Percentiles rank a stretch among this genome's conserved stretches.
Conservation (phyloP, 2,888 invertebrate species). For the Agonopterix subpropinquella region DNA sequence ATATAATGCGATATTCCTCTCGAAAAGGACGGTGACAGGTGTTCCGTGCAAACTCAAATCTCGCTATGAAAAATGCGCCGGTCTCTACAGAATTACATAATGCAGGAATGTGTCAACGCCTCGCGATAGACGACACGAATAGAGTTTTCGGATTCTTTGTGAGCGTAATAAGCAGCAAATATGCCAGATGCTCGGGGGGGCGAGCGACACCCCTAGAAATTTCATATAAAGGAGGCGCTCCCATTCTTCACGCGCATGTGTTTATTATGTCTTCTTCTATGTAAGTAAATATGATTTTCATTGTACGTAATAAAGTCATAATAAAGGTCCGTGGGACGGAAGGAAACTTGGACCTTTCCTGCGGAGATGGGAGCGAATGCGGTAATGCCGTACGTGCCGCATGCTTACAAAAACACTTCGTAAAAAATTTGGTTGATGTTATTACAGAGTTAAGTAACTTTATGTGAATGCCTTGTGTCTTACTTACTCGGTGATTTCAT, state of each 20-base stretch:
- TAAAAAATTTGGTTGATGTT: constrained; percentile 15
- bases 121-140: constrained; percentile 30
- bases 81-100: constrained; percentile 53
- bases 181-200: constrained; percentile 39
- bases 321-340: constrained; percentile 52
- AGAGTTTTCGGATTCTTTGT: constrained; percentile 58
- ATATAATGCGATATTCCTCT: constrained; percentile 63
- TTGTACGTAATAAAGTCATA: constrained; percentile 63
- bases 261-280: constrained; percentile 56
- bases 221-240: constrained; percentile 31
- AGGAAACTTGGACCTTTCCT: constrained; percentile 57
- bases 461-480: no score
- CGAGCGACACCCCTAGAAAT: constrained; percentile 10
- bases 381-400: constrained; percentile 19
- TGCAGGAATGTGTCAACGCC: constrained; percentile 59
- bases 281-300: constrained; percentile 67
- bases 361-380: constrained; percentile 26
- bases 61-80: constrained; percentile 64
- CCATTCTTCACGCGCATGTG: constrained; percentile 51
- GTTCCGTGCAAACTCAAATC: constrained; percentile 50
- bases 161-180: constrained; percentile 53
- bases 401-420: constrained; percentile 11
- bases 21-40: constrained; percentile 59
- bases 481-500: no score
- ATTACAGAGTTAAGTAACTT: background rate